phyloP scores from a whole-genome alignment of 2,797 vertebrate species.

The Scyliorhinus canicula region DNA sequence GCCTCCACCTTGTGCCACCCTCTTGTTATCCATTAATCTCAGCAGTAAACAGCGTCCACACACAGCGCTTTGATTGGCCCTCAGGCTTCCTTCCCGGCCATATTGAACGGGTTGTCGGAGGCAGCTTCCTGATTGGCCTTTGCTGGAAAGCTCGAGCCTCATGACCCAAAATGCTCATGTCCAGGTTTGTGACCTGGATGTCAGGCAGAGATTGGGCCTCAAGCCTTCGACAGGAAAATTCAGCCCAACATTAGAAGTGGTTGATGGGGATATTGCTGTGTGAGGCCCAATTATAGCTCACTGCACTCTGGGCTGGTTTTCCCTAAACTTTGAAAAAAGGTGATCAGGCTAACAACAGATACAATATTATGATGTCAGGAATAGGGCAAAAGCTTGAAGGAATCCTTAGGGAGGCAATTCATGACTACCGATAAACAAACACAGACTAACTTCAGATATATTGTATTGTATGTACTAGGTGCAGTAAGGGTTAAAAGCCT shows the following conservation, averaged over 20 bases:
- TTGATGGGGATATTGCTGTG: not conserved
- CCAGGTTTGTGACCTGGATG: not conserved
- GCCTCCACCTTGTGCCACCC: no score
- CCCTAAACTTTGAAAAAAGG: not conserved
- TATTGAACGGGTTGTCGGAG: no score
- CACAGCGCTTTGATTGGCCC: no score
- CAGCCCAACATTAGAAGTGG: not conserved
- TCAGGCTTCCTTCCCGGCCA: no score
- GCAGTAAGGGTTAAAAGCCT: no score
- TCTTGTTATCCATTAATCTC: no score
- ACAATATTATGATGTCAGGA: not conserved
- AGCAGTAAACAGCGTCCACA: no score
- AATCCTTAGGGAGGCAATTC: not conserved
- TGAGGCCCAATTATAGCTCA: not conserved
- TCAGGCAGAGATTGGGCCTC: not conserved
- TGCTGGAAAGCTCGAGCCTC: not conserved
- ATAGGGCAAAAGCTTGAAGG: not conserved
- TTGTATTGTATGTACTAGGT: no score
- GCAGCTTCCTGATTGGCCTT: not conserved
- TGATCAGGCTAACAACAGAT: not conserved
- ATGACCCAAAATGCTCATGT: not conserved
- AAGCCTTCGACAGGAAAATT: not conserved
- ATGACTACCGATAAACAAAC: not conserved
- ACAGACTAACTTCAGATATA: no score
- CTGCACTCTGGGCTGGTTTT: not conserved